A percentile compares a stretch with the other conserved stretches of the same genome.
Conservation (phyloP, 2,888 invertebrate species). For the Sinopyrophorus schimmeli region DNA sequence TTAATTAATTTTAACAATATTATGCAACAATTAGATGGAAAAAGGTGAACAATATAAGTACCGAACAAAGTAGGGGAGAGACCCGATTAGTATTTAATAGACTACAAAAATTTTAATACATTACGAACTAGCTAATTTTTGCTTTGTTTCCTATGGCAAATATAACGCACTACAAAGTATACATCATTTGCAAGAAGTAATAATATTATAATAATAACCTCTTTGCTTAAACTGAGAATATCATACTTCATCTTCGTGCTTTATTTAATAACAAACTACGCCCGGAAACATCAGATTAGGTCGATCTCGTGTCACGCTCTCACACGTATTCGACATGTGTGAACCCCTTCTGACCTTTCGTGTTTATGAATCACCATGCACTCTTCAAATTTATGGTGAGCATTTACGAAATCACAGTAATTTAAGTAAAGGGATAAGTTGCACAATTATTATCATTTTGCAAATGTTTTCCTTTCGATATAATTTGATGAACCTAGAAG, state of each 20-base stretch:
- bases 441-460: background rate
- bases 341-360: constrained; percentile 25
- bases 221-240: constrained; percentile 26
- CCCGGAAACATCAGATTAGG: constrained; percentile 30
- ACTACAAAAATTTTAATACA: too few relatives aligned
- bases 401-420: constrained; percentile 15
- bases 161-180: too few relatives aligned
- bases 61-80: too few relatives aligned
- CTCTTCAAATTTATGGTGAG: constrained; percentile 13
- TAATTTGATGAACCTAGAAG: too few relatives aligned
- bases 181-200: constrained; percentile 22
- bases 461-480: constrained; percentile 8
- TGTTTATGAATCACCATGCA: constrained; percentile 12
- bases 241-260: constrained; percentile 19
- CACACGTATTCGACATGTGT: constrained; percentile 32
- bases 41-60: too few relatives aligned
- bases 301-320: constrained; percentile 29
- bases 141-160: too few relatives aligned
- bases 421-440: constrained; percentile 7
- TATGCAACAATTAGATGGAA: too few relatives aligned
- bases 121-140: too few relatives aligned
- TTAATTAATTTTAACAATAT: too few relatives aligned
- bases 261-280: constrained; percentile 29
- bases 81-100: too few relatives aligned
- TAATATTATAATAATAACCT: constrained; percentile 24